These are phyloP conservation scores for Drosophila tropicalis DNA, from an alignment of 1,140 invertebrate genomes.

Conservation along the genomic window DNA sequence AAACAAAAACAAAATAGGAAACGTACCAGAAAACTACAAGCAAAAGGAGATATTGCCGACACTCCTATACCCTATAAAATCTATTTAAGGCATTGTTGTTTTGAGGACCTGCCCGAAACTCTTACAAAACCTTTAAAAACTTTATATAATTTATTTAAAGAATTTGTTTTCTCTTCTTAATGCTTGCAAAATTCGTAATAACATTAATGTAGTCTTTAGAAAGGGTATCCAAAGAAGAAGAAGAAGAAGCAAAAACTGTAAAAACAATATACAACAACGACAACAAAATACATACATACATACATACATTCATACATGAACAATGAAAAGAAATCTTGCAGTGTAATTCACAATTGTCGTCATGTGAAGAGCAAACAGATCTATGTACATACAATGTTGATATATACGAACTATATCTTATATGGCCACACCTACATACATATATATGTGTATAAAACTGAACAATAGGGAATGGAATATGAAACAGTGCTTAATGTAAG, in stretches of 20 bases:
- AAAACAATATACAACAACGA: conserved; percentile 38
- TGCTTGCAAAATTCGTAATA: no score
- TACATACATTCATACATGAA: background rate
- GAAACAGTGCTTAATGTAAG: no score
- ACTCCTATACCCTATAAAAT: background rate
- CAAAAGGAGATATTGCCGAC: background rate
- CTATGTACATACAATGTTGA: conserved; percentile 12
- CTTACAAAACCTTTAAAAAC: no score
- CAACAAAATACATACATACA: conserved; percentile 3
- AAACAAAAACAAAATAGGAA: background rate
- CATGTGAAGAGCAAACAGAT: conserved; percentile 69
- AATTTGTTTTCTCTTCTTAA: no score
- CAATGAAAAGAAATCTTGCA: conserved; percentile 35
- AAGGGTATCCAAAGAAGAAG: conserved; percentile 4
- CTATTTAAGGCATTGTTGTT: background rate
- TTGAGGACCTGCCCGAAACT: no score
- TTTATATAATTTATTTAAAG: no score
- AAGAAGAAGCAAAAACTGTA: conserved; percentile 11
- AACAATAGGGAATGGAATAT: no score
- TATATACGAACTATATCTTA: background rate
- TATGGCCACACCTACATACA: background rate
- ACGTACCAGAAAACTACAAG: conserved; percentile 30
- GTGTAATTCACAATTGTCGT: conserved; percentile 65
- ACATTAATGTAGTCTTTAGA: background rate
- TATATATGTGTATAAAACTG: background rate